A percentile compares a stretch with the other conserved stretches of the same genome.
Evolutionary conservation across 2,888 invertebrate genomes (phyloP).

Genomic region (Dyspetes luteomarginatus): DNA sequence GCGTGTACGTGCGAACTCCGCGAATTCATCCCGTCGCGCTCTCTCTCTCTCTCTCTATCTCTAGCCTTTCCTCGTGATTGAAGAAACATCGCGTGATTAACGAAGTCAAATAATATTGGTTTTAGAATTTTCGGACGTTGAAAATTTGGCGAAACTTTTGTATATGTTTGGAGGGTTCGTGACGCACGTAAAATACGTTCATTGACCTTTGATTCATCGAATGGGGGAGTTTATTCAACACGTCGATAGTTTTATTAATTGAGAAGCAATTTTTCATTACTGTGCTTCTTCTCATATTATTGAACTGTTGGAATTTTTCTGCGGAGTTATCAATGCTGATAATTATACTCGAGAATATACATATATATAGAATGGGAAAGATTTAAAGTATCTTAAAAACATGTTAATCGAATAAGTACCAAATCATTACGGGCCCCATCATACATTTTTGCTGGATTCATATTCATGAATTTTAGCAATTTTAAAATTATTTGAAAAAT

Average conservation of each 20-base stretch:
- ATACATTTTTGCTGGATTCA: too few species aligned
- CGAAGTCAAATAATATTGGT: conserved; percentile 27
- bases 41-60: not conserved
- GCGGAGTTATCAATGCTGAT: too few species aligned
- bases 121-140: not conserved
- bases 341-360: too few species aligned
- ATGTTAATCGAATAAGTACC: too few species aligned
- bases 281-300: not conserved
- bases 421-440: too few species aligned
- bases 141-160: conserved; percentile 4
- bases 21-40: not conserved
- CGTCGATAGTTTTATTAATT: not conserved
- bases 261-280: not conserved
- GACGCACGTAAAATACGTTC: conserved; percentile 11
- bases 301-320: too few species aligned
- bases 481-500: not conserved
- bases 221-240: not conserved
- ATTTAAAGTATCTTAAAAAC: too few species aligned
- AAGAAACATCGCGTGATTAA: not conserved
- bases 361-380: too few species aligned
- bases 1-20: conserved; percentile 47
- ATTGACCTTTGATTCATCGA: conserved; percentile 8
- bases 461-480: not conserved
- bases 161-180: not conserved
- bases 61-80: not conserved